Percentiles rank a stretch among this genome's conserved stretches.
phyloP scores from a whole-genome alignment of 1,140 invertebrate genomes.

The Aphaenogaster floridana region DNA sequence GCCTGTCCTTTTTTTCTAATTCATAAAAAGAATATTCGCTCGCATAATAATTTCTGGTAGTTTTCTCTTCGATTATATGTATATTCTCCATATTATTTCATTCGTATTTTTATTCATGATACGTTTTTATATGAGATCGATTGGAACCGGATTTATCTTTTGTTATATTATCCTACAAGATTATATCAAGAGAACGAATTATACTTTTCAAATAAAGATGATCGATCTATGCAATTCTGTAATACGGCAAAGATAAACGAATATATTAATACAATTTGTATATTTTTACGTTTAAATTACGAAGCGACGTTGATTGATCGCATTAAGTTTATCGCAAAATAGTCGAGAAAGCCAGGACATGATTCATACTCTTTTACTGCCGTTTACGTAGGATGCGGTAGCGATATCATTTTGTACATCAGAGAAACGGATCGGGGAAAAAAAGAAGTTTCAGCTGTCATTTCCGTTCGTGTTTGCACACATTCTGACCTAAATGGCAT shows the following conservation, averaged over 20 bases:
- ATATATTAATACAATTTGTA: neutral
- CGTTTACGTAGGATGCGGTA: neutral
- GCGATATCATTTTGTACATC: neutral
- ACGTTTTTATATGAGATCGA: neutral
- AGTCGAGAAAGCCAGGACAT: neutral
- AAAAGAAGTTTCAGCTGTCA: neutral
- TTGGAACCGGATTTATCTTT: neutral
- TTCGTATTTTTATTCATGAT: neutral
- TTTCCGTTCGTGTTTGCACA: neutral
- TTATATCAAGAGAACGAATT: neutral
- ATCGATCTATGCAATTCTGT: neutral
- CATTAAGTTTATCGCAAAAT: neutral
- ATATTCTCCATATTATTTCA: neutral
- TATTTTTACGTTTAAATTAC: neutral
- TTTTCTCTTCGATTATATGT: neutral
- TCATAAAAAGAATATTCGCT: conserved; percentile 1
- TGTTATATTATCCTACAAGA: neutral
- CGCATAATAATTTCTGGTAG: neutral
- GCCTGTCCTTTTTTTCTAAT: neutral
- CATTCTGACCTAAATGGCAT: neutral
- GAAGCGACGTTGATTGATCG: neutral
- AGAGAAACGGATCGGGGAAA: neutral
- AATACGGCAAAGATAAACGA: neutral
- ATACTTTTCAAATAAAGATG: neutral
- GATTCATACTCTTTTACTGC: neutral